Evolutionary conservation across 2,797 vertebrate species (phyloP).

Genomic region (Enteromius viviparus): DNA sequence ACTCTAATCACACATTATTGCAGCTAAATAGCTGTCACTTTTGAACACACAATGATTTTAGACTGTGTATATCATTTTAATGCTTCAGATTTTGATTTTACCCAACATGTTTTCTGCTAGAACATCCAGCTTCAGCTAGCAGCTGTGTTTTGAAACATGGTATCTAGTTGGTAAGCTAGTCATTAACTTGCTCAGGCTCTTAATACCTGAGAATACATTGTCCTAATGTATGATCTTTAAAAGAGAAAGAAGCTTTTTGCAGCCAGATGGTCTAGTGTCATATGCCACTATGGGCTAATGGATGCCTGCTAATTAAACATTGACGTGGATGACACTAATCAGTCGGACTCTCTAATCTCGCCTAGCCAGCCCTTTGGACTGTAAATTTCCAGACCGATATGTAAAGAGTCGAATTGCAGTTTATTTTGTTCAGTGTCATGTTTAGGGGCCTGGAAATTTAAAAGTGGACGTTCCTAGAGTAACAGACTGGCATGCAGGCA

Average conservation of each 20-base stretch:
- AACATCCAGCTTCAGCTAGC: not conserved
- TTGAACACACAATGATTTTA: not conserved
- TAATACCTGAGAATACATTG: not conserved
- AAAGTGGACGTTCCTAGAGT: not conserved
- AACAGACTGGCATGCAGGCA: not conserved
- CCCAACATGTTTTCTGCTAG: not conserved
- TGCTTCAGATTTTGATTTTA: not conserved
- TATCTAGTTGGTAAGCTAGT: not conserved
- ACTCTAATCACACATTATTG: not conserved
- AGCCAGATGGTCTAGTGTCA: not conserved
- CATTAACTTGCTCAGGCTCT: not conserved
- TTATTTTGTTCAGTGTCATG: not conserved
- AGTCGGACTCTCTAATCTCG: not conserved
- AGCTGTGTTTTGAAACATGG: conserved; percentile 15
- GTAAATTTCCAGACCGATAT: not conserved
- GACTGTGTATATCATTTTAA: not conserved
- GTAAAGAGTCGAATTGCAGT: not conserved
- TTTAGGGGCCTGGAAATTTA: not conserved
- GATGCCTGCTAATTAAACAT: not conserved
- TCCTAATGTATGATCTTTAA: not conserved
- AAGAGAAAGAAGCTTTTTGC: not conserved
- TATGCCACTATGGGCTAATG: not conserved
- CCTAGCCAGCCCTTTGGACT: not conserved
- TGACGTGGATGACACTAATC: not conserved
- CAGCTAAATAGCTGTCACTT: not conserved